These are phyloP conservation scores for Argya squamiceps DNA, from an alignment of 2,797 vertebrate species.

Conservation along the genomic window DNA sequence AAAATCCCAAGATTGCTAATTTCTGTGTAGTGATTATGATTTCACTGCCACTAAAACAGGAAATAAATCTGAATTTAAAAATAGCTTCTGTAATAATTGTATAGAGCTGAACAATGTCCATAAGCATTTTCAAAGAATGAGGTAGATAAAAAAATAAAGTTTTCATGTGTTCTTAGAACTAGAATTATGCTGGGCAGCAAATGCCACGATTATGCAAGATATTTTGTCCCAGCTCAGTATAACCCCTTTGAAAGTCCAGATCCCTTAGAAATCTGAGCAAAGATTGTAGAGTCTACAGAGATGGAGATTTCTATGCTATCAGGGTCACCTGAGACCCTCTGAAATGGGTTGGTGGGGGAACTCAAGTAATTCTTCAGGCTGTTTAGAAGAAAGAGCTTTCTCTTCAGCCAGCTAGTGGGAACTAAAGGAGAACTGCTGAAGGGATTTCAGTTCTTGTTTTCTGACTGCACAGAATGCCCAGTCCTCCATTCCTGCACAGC, in stretches of 20 bases:
- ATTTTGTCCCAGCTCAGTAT: background rate
- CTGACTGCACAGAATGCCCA: background rate
- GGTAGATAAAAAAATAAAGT: background rate
- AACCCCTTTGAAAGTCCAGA: background rate
- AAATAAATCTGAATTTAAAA: background rate
- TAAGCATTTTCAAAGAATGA: background rate
- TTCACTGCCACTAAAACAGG: background rate
- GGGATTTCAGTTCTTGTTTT: background rate
- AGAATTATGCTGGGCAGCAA: background rate
- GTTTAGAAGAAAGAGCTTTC: background rate
- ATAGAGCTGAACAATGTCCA: background rate
- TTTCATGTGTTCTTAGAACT: background rate
- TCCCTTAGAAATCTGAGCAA: background rate
- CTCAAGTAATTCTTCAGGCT: background rate
- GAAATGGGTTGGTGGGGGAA: background rate
- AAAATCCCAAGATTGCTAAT: background rate
- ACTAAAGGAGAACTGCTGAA: background rate
- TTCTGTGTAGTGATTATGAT: background rate
- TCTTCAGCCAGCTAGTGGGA: background rate
- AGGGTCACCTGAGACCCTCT: background rate
- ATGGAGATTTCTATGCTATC: background rate
- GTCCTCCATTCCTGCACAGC: background rate
- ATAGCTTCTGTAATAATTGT: background rate
- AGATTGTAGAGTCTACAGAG: background rate
- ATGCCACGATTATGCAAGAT: background rate